These are phyloP conservation scores for Ectemnius lituratus DNA, from an alignment of 2,888 invertebrate genomes.

Conservation along the genomic window DNA sequence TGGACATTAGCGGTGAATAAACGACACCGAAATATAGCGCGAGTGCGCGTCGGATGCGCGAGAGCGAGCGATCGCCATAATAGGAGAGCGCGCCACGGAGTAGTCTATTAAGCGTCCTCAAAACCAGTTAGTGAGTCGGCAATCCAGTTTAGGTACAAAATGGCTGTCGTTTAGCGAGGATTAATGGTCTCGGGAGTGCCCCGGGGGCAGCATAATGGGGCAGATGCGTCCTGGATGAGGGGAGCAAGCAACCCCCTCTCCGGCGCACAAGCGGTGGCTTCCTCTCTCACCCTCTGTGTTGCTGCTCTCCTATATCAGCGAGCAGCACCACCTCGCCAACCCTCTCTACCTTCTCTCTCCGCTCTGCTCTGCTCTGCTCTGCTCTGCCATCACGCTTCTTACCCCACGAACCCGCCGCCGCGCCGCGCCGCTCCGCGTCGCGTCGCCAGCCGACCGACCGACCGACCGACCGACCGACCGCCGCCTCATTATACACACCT, in stretches of 20 bases:
- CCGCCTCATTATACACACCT: constrained; percentile 76
- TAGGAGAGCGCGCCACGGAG: constrained; percentile 67
- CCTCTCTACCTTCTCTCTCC: constrained; percentile 2
- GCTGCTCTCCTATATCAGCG: constrained; percentile 42
- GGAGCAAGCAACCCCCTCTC: constrained; percentile 47
- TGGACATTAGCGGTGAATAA: constrained; percentile 65
- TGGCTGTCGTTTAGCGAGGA: constrained; percentile 78
- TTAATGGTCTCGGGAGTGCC: constrained; percentile 76
- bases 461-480: too few species aligned
- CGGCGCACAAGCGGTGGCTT: constrained; percentile 33
- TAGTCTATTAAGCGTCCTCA: constrained; percentile 77
- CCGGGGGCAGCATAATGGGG: constrained; percentile 75
- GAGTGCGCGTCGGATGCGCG: constrained; percentile 35
- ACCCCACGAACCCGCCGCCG: neutral
- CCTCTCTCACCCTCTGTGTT: constrained; percentile 45
- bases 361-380: constrained; percentile 8
- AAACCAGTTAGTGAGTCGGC: constrained; percentile 77
- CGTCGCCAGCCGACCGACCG: neutral
- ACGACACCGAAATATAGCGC: constrained; percentile 71
- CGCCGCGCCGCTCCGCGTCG: neutral
- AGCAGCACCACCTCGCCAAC: constrained; percentile 37
- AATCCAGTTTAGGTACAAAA: constrained; percentile 79
- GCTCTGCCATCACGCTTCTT: neutral
- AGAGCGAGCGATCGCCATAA: constrained; percentile 66
- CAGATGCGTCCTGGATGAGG: constrained; percentile 73